Conservation (phyloP, 2,113 vertebrate species). For the Periophthalmus modestus region DNA sequence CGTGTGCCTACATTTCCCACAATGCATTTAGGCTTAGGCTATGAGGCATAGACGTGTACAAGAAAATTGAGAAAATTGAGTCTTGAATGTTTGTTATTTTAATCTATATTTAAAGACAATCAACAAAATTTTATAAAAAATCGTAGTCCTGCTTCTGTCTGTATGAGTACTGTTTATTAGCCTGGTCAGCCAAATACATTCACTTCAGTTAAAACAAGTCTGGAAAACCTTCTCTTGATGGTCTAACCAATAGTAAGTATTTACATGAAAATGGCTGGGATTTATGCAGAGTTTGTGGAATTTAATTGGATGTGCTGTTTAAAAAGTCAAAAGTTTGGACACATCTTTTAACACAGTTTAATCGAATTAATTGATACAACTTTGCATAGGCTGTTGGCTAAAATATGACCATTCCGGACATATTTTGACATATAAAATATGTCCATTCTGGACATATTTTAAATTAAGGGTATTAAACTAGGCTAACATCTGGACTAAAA, state of each 20-base stretch:
- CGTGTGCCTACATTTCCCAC: conserved; percentile 3
- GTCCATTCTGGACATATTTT: no score
- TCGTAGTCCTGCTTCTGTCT: neutral
- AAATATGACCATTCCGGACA: no score
- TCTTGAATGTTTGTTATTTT: neutral
- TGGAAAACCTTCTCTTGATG: neutral
- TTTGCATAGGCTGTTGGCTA: no score
- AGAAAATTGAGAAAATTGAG: neutral
- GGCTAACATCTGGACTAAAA: no score
- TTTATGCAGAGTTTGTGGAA: neutral
- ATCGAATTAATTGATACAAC: no score
- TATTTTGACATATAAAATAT: no score
- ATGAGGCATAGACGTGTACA: neutral
- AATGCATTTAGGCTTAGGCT: neutral
- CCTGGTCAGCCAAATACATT: neutral
- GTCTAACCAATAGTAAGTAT: neutral
- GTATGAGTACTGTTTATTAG: neutral
- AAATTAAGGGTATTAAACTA: no score
- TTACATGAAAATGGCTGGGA: neutral
- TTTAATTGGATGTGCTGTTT: neutral
- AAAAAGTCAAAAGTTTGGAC: neutral
- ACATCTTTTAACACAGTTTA: neutral
- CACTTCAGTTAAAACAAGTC: neutral
- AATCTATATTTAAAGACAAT: conserved; percentile 9
- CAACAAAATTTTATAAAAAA: conserved; percentile 7